Evolutionary conservation across 53 echinoderm and acorn worm genomes (phyloP).

Genomic region (Holothuria scabra): DNA sequence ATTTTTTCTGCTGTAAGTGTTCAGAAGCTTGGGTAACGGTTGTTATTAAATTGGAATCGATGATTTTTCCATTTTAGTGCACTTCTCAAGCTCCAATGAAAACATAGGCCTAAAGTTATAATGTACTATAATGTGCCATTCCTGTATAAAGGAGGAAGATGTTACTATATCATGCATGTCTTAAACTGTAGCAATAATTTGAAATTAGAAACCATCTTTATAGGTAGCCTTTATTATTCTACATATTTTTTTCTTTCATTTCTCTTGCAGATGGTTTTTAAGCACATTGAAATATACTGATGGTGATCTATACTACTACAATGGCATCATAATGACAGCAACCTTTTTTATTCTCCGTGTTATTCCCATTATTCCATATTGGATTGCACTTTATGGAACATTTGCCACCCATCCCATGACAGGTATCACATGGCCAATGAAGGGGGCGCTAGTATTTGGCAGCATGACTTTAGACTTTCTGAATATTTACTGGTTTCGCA

Average conservation of each 20-base stretch:
- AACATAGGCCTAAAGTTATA: too few species aligned
- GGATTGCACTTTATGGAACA: conserved; percentile 47
- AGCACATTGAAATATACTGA: conserved; percentile 48
- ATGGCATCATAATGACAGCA: conserved; percentile 69
- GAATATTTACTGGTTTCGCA: conserved; percentile 83
- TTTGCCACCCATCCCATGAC: conserved; percentile 44
- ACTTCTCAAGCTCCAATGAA: too few species aligned
- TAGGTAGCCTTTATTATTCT: too few species aligned
- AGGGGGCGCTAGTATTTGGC: conserved; percentile 46
- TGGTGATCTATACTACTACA: conserved; percentile 62
- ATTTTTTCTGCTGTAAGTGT: too few species aligned
- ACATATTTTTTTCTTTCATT: neutral
- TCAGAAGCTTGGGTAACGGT: too few species aligned
- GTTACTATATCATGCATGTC: too few species aligned
- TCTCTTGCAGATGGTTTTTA: conserved; percentile 75
- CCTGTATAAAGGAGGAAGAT: too few species aligned
- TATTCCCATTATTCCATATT: conserved; percentile 65
- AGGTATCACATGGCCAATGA: conserved; percentile 43
- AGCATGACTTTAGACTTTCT: conserved; percentile 65
- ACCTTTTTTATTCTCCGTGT: conserved; percentile 78
- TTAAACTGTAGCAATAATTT: too few species aligned
- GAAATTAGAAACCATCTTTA: too few species aligned
- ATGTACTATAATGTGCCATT: too few species aligned
- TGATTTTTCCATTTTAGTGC: too few species aligned
- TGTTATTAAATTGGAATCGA: too few species aligned